Percentiles rank a stretch among this genome's conserved stretches.
Conservation (phyloP, 2,113 vertebrate genomes). For the Ancistrus triradiatus region DNA sequence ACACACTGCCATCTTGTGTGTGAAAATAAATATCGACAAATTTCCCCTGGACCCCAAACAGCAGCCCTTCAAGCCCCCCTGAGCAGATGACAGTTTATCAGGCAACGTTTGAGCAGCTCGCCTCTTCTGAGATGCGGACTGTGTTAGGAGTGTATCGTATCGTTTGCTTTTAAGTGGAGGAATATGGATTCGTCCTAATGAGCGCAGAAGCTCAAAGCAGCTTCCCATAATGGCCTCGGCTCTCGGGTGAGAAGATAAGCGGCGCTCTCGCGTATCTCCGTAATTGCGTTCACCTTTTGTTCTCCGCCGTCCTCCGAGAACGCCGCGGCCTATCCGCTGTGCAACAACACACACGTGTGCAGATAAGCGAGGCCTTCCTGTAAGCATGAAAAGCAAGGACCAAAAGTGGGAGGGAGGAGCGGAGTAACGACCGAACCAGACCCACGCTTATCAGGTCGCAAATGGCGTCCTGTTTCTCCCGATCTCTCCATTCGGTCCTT, state of each 20-base stretch:
- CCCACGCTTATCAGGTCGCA: constrained; percentile 51
- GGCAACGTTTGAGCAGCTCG: constrained; percentile 8
- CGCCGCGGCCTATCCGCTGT: constrained; percentile 15
- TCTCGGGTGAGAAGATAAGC: constrained; percentile 56
- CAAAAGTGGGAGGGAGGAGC: not conserved
- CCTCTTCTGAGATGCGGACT: constrained; percentile 19
- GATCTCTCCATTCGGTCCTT: constrained; percentile 28
- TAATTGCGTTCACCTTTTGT: constrained; percentile 59
- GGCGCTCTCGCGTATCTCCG: constrained; percentile 58
- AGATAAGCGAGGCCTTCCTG: constrained; percentile 59
- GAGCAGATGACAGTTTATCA: constrained; percentile 28
- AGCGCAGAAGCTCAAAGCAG: constrained; percentile 7
- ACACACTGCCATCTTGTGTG: constrained; percentile 75
- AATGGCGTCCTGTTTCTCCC: not conserved
- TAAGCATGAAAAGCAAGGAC: constrained; percentile 36
- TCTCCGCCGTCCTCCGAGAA: constrained; percentile 50
- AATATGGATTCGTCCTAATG: constrained; percentile 34
- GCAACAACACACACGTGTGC: constrained; percentile 18
- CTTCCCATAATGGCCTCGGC: constrained; percentile 22
- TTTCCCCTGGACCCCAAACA: constrained; percentile 9
- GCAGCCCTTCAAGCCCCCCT: constrained; percentile 43
- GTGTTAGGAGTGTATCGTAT: constrained; percentile 3
- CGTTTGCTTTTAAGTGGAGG: constrained; percentile 25
- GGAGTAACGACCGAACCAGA: constrained; percentile 35
- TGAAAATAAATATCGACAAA: constrained; percentile 43